phyloP scores from a whole-genome alignment of 2,888 invertebrate genomes.

The Alloplasta piceator region DNA sequence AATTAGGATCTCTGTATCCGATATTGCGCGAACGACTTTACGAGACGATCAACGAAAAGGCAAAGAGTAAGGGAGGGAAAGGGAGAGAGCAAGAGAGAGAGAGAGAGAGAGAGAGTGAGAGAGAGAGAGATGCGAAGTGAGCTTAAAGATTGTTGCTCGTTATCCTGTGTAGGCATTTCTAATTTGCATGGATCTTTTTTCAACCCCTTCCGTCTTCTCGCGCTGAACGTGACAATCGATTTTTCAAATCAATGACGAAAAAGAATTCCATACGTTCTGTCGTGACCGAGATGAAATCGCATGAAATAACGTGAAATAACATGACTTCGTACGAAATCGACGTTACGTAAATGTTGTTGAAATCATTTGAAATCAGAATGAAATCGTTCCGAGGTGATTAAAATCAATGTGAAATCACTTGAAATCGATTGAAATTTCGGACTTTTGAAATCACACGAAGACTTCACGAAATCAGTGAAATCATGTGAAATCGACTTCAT shows the following conservation, averaged over 20 bases:
- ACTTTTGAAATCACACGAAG: no score
- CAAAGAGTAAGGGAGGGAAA: constrained; percentile 4
- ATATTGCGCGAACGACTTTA: constrained; percentile 60
- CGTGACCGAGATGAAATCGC: neutral
- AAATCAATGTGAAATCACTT: no score
- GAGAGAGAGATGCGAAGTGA: constrained; percentile 9
- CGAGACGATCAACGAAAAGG: constrained; percentile 47
- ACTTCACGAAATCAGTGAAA: no score
- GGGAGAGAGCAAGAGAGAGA: constrained; percentile 2
- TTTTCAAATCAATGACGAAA: constrained; percentile 4
- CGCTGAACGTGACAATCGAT: constrained; percentile 26
- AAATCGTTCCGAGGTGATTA: no score
- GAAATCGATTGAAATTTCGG: no score
- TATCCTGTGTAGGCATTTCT: constrained; percentile 43
- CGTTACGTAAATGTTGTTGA: no score
- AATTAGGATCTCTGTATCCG: constrained; percentile 66
- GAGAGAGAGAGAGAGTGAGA: constrained; percentile 9
- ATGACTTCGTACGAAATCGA: no score
- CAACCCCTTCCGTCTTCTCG: neutral
- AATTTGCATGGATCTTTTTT: constrained; percentile 49
- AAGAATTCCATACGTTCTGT: neutral
- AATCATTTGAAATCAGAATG: no score
- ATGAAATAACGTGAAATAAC: no score
- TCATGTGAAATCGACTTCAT: no score
- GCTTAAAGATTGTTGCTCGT: constrained; percentile 54